Base-by-base conservation (phyloP, 2,888 invertebrate species). In the Chrysolina americana region DNA sequence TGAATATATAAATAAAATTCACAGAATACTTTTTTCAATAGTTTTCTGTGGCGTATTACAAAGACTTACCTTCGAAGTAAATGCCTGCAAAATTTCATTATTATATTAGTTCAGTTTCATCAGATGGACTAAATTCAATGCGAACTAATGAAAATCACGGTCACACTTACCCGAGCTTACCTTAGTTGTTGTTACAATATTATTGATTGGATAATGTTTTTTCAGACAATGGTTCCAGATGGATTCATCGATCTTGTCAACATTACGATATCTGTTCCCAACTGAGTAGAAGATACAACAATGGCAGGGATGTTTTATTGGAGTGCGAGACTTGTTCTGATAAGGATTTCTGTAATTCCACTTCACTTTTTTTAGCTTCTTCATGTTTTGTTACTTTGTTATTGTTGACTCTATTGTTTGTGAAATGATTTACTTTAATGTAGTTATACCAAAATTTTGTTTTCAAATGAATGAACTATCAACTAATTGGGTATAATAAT, bases 321-420 rank as follows among this genome's bases (percentile, higher is more conserved):
- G 83, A 84, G 59, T 85, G 85, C 56, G 70, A 80, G n/a, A 83
- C 81, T 2, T 85, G 85, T 70, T 74, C 77, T 8, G 81, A 84
- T 69, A 68, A 63, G 50, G 78, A 84, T 73, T 76, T 83, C 13
- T 85, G 85, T 66, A 85, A 85, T 71, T 71, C 78, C 0, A 56
- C 71, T 75, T 10, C 48, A 36, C 10, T 48, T 17, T 13, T 41
- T 2, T 13, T 44, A 4, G 47, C 19, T 19, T 66, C 36, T 56
- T 56, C 19, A 6, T 48, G 15, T 15, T 41, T 9, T 10, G 8
- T 36, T 41, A 41, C 15, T 56, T 28, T 8, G n/a, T 28, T 23
- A 56, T 44, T 59, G 41, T 1, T 19, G 47, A 19, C 17, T 36
- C 19, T 65, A 28, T 44, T 21, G 4, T 21, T 21, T 10, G 28